A percentile compares a stretch with the other conserved stretches of the same genome.
These are phyloP conservation scores for Rhipidura dahli DNA, from an alignment of 2,113 vertebrate species.

Conservation along the genomic window DNA sequence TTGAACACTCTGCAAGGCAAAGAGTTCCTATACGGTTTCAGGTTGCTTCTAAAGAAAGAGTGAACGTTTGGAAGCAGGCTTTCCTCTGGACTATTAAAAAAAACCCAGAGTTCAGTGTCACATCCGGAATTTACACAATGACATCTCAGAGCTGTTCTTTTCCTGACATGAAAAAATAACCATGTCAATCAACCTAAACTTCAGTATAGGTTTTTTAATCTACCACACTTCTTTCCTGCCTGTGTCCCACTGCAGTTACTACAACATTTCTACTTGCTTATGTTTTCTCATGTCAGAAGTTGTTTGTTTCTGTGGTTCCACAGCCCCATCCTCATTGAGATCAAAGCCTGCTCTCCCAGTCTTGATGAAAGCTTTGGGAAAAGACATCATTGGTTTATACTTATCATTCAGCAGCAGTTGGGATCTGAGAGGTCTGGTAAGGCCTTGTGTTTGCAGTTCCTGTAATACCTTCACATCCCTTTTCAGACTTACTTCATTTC, in stretches of 20 bases:
- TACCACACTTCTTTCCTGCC: not conserved
- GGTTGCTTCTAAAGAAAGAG: not conserved
- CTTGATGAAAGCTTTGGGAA: not conserved
- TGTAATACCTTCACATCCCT: not conserved
- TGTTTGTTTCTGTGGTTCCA: not conserved
- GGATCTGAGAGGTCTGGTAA: not conserved
- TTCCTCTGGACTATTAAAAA: not conserved
- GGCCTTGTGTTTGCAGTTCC: not conserved
- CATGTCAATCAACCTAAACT: not conserved
- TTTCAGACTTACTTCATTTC: not conserved
- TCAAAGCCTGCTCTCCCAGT: not conserved
- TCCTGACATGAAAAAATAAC: not conserved
- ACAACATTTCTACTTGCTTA: not conserved
- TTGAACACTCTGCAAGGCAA: not conserved
- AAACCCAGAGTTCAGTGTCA: not conserved
- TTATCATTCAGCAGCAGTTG: not conserved
- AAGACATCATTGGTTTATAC: not conserved
- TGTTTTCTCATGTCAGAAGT: not conserved
- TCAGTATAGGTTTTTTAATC: not conserved
- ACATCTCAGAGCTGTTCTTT: not conserved
- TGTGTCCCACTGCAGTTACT: not conserved
- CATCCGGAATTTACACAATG: not conserved
- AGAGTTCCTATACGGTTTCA: not conserved
- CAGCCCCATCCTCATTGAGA: not conserved
- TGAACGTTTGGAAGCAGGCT: not conserved